phyloP scores from a whole-genome alignment of 2,113 vertebrate species.

The Semnornis frantzii region DNA sequence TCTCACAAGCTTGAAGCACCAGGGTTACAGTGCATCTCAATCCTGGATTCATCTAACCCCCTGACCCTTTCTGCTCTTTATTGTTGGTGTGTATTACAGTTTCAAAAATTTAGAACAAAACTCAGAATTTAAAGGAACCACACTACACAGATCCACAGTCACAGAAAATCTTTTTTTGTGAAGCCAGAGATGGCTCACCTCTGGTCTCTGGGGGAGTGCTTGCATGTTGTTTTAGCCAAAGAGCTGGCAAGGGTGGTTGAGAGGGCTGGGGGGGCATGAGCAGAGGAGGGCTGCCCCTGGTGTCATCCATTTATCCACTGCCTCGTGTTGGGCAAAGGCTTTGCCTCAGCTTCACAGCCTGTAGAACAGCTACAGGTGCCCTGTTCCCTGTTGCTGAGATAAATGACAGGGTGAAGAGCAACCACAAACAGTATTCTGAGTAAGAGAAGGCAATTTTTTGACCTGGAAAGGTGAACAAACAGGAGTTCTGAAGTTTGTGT shows the following conservation, averaged over 20 bases:
- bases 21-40: background rate
- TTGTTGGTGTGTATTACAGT: background rate
- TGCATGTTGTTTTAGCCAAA: background rate
- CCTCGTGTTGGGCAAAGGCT: rapidly evolving
- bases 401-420: background rate
- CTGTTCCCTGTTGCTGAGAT: background rate
- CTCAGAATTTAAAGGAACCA: background rate
- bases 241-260: background rate
- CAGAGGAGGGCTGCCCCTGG: background rate
- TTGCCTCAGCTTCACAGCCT: background rate
- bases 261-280: background rate
- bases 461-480: background rate
- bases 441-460: background rate
- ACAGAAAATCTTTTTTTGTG: background rate
- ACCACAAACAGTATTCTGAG: background rate
- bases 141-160: no score
- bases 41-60: background rate
- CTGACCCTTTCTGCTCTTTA: background rate
- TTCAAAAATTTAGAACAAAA: background rate
- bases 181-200: background rate
- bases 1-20: background rate
- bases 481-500: background rate
- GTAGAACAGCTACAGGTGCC: background rate
- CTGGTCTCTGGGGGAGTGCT: background rate
- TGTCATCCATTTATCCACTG: background rate